Conservation (phyloP, 1,140 invertebrate species). For the Akabosia matsudoensis region DNA sequence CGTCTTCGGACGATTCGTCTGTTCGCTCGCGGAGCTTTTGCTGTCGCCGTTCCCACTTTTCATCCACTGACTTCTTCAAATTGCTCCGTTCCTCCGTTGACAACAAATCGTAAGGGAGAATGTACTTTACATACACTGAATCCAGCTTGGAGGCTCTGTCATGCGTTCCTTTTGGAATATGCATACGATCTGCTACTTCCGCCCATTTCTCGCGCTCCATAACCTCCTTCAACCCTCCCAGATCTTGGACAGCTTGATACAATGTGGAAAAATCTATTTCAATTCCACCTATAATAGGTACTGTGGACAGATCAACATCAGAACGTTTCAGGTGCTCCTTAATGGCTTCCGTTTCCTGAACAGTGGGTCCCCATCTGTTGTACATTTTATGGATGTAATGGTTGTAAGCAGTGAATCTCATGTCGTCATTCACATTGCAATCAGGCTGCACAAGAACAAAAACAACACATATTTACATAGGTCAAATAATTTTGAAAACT, state of each 20-base stretch:
- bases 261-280: slow-evolving; percentile 84
- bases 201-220: slow-evolving; percentile 88
- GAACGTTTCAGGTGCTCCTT: slow-evolving; percentile 49
- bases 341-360: slow-evolving; percentile 80
- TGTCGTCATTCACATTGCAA: slow-evolving; percentile 78
- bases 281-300: slow-evolving; percentile 70
- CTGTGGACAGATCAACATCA: slow-evolving; percentile 32
- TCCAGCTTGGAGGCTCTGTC: slow-evolving; percentile 82
- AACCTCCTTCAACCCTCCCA: slow-evolving; percentile 82
- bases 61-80: slow-evolving; percentile 70
- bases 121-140: slow-evolving; percentile 88
- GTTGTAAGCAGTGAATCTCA: slow-evolving; percentile 83
- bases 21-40: slow-evolving; percentile 51
- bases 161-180: slow-evolving; percentile 76
- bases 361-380: slow-evolving; percentile 83
- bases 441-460: slow-evolving; percentile 62
- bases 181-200: slow-evolving; percentile 81
- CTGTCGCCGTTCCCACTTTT: slow-evolving; percentile 67
- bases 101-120: slow-evolving; percentile 84
- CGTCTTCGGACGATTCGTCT: slow-evolving; percentile 59
- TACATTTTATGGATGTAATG: slow-evolving; percentile 89
- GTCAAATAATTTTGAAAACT: too few species aligned
- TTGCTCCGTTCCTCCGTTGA: slow-evolving; percentile 69
- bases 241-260: slow-evolving; percentile 77
- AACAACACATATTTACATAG: slow-evolving; percentile 13